Conservation (phyloP, 2,113 vertebrate genomes). For the Heterotilapia buettikoferi region DNA sequence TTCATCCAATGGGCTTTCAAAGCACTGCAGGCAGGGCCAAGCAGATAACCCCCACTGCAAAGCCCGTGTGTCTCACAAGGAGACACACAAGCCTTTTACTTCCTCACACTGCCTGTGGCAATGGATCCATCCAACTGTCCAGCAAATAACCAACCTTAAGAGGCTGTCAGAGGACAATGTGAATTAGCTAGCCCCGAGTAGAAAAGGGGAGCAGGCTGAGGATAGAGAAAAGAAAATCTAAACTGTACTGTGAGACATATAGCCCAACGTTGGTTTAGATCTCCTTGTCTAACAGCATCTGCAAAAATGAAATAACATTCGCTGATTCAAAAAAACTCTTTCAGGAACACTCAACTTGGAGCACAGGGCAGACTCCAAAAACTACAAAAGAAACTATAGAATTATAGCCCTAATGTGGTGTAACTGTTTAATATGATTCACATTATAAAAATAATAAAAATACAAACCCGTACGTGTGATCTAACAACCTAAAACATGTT, state of each 20-base stretch:
- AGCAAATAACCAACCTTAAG: background rate
- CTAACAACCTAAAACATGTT: background rate
- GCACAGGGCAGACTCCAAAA: background rate
- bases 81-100: background rate
- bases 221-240: background rate
- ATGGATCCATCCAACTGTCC: conserved; percentile 1
- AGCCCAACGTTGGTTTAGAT: background rate
- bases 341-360: background rate
- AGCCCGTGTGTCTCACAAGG: background rate
- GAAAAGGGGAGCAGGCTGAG: background rate
- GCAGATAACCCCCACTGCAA: conserved; percentile 27
- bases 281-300: background rate
- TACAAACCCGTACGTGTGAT: background rate
- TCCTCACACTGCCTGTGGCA: conserved; percentile 1
- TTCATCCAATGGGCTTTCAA: conserved; percentile 28
- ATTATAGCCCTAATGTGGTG: background rate
- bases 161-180: background rate
- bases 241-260: background rate
- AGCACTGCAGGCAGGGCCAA: conserved; percentile 5
- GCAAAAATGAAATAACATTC: background rate
- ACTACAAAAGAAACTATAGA: background rate
- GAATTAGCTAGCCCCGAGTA: background rate
- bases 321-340: background rate
- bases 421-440: background rate
- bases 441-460: background rate